phyloP scores from a whole-genome alignment of 2,113 vertebrate species.

The Platanista minor region DNA sequence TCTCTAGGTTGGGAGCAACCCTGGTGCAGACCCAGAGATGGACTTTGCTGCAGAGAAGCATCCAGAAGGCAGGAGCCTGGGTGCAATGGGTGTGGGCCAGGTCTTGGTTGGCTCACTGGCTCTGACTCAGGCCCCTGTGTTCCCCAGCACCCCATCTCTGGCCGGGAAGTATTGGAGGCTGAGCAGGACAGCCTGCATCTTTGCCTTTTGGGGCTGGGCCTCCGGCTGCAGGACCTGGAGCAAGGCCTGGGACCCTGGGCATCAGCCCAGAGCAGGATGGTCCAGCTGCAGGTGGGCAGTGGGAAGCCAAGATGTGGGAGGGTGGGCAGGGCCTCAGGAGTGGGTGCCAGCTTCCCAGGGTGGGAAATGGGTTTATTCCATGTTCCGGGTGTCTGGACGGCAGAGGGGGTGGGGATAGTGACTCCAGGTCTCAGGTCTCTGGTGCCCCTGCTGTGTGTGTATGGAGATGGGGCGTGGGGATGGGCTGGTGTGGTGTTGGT shows the following conservation, averaged over 20 bases:
- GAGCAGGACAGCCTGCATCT: constrained; percentile 53
- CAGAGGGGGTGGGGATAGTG: neutral
- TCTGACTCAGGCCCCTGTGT: neutral
- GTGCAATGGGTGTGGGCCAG: neutral
- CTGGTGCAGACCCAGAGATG: neutral
- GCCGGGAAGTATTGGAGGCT: constrained; percentile 33
- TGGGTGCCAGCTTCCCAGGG: neutral
- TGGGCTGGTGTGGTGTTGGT: neutral
- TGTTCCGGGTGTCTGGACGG: neutral
- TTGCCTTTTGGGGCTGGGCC: constrained; percentile 46
- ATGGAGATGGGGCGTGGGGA: neutral
- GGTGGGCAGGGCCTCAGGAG: neutral
- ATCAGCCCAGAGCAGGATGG: constrained; percentile 27
- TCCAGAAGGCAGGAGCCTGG: neutral
- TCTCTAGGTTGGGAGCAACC: neutral
- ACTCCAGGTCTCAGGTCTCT: neutral
- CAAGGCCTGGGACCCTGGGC: neutral
- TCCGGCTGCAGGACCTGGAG: constrained; percentile 53
- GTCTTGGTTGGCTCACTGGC: neutral
- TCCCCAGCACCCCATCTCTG: constrained; percentile 25
- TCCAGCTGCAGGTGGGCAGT: constrained; percentile 60
- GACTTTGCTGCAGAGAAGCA: neutral
- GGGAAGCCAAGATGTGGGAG: neutral
- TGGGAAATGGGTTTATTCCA: neutral
- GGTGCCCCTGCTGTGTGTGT: neutral